Percentiles rank a stretch among this genome's conserved stretches.
Conservation (phyloP, 1,140 invertebrate genomes). For the Euura saliciscinereae region DNA sequence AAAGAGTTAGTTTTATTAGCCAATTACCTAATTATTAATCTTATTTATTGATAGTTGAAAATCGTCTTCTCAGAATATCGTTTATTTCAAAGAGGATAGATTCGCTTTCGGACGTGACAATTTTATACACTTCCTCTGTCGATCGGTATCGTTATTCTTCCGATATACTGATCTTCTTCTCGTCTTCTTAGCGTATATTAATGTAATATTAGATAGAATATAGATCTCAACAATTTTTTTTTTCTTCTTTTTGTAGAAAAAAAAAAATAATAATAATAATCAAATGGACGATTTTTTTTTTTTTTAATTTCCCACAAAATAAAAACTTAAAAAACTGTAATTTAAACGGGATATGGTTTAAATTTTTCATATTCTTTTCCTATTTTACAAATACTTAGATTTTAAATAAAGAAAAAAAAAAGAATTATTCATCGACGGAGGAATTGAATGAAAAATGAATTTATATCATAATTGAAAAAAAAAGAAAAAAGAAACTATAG, state of each 20-base stretch:
- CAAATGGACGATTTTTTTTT: background rate
- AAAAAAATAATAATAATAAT: background rate
- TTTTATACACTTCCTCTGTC: background rate
- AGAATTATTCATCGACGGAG: background rate
- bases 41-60: background rate
- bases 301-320: background rate
- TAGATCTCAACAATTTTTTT: background rate
- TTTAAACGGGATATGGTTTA: too few relatives aligned
- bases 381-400: too few relatives aligned
- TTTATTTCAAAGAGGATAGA: background rate
- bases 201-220: background rate
- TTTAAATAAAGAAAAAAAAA: background rate
- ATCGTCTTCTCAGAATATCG: background rate
- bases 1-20: background rate
- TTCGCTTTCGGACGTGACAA: background rate
- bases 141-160: background rate
- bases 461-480: background rate
- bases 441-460: background rate
- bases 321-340: background rate
- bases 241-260: background rate
- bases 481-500: background rate
- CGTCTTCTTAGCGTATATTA: background rate
- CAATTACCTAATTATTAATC: background rate
- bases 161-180: background rate
- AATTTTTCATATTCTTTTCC: too few relatives aligned